Conservation (phyloP, 2,888 invertebrate genomes). For the Lutraria lutraria region DNA sequence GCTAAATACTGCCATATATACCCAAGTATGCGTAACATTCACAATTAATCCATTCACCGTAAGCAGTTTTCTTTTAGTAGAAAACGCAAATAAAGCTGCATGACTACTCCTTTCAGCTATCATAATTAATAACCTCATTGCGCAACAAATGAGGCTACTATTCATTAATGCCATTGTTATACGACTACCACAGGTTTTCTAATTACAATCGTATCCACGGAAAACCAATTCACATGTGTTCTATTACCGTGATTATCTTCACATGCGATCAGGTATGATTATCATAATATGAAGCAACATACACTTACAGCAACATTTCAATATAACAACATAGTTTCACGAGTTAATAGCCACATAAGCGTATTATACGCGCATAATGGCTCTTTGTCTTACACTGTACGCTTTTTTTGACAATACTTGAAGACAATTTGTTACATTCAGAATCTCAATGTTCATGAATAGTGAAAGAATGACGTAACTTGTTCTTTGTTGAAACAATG, state of each 20-base stretch:
- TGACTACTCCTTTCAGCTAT: background rate
- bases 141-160: background rate
- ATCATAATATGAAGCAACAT: background rate
- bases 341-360: background rate
- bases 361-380: background rate
- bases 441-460: background rate
- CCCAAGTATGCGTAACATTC: background rate
- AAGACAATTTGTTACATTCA: background rate
- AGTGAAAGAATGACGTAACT: too few relatives aligned
- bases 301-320: background rate
- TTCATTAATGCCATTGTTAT: conserved; percentile 14
- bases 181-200: background rate
- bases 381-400: background rate
- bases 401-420: background rate
- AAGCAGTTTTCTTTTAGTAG: background rate
- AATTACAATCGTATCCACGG: background rate
- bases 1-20: background rate
- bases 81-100: background rate
- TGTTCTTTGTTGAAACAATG: too few relatives aligned
- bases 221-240: conserved; percentile 11
- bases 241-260: conserved; percentile 5
- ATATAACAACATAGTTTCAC: background rate
- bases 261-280: background rate
- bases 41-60: background rate
- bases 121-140: background rate